Evolutionary conservation across 2,888 invertebrate species (phyloP).

Genomic region (Scrobipalpa atriplicella): DNA sequence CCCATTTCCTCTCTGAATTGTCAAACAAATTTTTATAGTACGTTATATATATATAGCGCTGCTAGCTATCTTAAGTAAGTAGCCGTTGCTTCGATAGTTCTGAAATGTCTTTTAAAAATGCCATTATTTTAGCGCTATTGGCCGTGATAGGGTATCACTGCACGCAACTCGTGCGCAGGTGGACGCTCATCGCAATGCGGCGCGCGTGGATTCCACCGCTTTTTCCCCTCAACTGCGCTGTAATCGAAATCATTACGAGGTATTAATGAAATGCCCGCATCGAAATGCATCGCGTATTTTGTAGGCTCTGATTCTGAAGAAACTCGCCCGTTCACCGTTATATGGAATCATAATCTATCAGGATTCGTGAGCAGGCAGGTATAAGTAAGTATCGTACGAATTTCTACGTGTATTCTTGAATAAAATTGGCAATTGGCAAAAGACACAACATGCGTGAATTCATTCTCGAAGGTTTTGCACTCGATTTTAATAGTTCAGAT

Average conservation of each 20-base stretch:
- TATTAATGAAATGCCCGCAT: conserved; percentile 31
- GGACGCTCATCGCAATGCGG: conserved; percentile 33
- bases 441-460: no score
- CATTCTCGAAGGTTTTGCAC: no score
- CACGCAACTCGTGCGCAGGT: conserved; percentile 35
- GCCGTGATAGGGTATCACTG: not conserved
- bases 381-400: not conserved
- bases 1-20: no score
- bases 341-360: conserved; percentile 3
- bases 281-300: conserved; percentile 16
- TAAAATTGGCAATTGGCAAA: no score
- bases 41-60: no score
- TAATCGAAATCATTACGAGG: conserved; percentile 30
- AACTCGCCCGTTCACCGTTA: conserved; percentile 1
- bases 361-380: not conserved
- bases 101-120: not conserved
- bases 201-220: conserved; percentile 12
- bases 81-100: no score
- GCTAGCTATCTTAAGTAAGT: no score
- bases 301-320: conserved; percentile 14
- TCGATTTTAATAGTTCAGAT: no score
- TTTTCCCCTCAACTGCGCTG: conserved; percentile 23
- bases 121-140: not conserved
- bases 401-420: no score
- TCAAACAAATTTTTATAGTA: no score